Evolutionary conservation across 2,888 invertebrate species (phyloP), one percentile per base, ranked within the genome.

Genomic region (Tetragonisca angustula): DNA sequence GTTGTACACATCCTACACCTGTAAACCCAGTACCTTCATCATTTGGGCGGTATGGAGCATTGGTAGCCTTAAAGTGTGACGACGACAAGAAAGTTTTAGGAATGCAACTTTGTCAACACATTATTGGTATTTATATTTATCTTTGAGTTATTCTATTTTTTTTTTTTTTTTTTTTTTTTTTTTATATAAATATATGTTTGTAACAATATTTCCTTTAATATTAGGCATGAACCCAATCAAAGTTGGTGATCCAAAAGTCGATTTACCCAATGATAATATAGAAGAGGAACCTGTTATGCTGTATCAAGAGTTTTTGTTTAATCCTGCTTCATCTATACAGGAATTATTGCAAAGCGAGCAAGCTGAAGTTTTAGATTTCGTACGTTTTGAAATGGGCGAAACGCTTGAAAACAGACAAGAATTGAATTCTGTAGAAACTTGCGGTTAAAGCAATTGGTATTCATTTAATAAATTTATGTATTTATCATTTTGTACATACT

Each of bases 341-440:
- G 96, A 97, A 87, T 95, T 98, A 19, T 94, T 98, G 77, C 95
- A 96, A 72, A 96, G 96, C 85, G 95, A 97, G 89, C 95, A 96
- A 83, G 94, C 96, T 0, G 95, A 96, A 93, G 95, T 99, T 32
- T 91, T 98, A 15, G 98, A 98, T 94, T 99, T 98, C 94, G 96
- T 97, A 83, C 96, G 99, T 84, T 98, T 97, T 94, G 98, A 98
- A 93, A 98, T 98, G 94, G 99, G 99, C 2, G 98, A 98, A 94
- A 92, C 67, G 9, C 64, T 91, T 17, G 90, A 92, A 24, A 84
- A 88, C 43, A 87, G 95, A 84, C 95, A 96, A 89, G 95, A 95
- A 9, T 93, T 96, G 86, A 96, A 96, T 83, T 95, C 95, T 65
- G 95, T 96, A 54, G 96, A 97, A 94, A 96, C 96, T 73, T 95